These are phyloP conservation scores for Siphonodentalium dalli DNA, from an alignment of 2,888 invertebrate genomes.

Conservation along the genomic window DNA sequence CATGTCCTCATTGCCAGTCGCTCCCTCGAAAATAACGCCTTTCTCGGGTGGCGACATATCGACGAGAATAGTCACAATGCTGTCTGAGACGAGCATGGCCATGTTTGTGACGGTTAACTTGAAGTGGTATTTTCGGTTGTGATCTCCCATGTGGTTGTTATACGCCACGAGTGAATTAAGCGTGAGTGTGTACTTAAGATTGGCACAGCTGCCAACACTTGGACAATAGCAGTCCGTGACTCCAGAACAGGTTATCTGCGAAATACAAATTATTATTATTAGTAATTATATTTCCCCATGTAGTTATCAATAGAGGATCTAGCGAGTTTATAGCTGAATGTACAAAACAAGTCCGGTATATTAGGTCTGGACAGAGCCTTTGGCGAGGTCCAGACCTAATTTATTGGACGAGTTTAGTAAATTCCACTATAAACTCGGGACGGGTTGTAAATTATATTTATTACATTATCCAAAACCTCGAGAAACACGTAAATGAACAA, in stretches of 20 bases:
- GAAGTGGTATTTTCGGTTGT: constrained; percentile 41
- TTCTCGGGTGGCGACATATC: constrained; percentile 40
- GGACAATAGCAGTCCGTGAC: constrained; percentile 35
- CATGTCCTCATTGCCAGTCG: constrained; percentile 21
- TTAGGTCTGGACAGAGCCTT: too few species aligned
- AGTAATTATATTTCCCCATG: too few species aligned
- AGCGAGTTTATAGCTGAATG: too few species aligned
- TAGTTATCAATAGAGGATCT: too few species aligned
- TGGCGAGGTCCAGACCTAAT: too few species aligned
- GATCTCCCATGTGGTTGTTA: constrained; percentile 30
- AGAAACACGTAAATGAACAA: too few species aligned
- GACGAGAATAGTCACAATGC: constrained; percentile 35
- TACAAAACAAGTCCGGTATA: too few species aligned
- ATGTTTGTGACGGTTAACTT: constrained; percentile 37
- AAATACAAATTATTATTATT: background rate
- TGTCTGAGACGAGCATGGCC: constrained; percentile 29
- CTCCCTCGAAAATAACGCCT: constrained; percentile 40
- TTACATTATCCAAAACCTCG: too few species aligned
- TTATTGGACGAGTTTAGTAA: too few species aligned
- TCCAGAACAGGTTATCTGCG: constrained; percentile 9
- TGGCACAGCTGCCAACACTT: constrained; percentile 31
- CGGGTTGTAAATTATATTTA: too few species aligned
- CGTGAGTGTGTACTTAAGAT: constrained; percentile 20
- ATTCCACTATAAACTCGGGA: too few species aligned
- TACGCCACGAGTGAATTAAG: constrained; percentile 24